Base-by-base conservation (phyloP, 1,140 invertebrate species). In the Drosophila pallidifrons region DNA sequence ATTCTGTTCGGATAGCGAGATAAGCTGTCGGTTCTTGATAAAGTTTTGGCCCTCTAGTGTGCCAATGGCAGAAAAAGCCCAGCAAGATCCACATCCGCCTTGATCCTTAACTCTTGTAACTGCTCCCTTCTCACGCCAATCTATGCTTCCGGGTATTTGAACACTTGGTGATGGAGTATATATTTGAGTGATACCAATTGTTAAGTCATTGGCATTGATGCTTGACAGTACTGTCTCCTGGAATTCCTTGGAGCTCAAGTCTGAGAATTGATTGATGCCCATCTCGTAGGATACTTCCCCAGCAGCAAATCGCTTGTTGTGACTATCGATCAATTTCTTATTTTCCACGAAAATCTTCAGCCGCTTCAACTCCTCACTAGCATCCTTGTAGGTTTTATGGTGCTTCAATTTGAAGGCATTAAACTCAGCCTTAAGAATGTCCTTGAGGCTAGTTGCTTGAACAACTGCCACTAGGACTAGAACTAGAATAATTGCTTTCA, bases 1-100 rank as follows among this genome's bases (percentile, higher is more conserved):
- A 83, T 99, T 98, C 93, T 99, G 97, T 93, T 98, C 97, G 70
- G 96, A 97, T 0, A 99, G 94, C 1, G 96, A 96, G 0, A 97
- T 93, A 1, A 99, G 93, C 46, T 93, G 92, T 32, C 94, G 93
- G 32, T 92, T 94, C 57, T 94, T 94, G 30, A 94, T 93, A 59
- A 94, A 94, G 66, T 95, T 91, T 82, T 96, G 96, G 10, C 96
- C 96, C 93, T 97, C 96, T 45, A 97, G 91, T 1, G 96, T 94
- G 1, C 95, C 99, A 77, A 98, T 98, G 1, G 96, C 93, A 73
- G 96, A 96, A 93, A 99, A 99, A 69, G 97, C 95, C 98, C 16
- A 16, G 16, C 16, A 16, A 16, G 16, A 16, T 16, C 16, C 16
- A 16, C 16, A 16, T 16, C 16, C 16, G 16, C 16, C 16, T 15